Evolutionary conservation across 2,888 invertebrate species (phyloP).

Genomic region (Apodemia duryi): DNA sequence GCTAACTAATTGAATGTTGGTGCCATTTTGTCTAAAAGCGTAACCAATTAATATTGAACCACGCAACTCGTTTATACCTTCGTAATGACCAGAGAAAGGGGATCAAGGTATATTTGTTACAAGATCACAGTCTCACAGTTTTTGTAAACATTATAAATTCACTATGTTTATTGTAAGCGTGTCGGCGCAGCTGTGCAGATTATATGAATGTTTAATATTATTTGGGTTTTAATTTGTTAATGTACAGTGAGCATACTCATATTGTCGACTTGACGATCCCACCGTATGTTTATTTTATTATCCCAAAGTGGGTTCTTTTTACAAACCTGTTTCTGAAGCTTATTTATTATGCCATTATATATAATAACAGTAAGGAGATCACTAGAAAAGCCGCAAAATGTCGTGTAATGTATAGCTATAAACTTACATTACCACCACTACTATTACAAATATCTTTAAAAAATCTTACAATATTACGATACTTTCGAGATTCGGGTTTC

Average conservation of each 20-base stretch:
- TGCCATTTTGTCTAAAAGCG: conserved; percentile 21
- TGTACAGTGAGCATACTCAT: neutral
- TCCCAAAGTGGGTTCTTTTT: neutral
- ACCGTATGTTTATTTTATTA: neutral
- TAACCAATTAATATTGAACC: conserved; percentile 24
- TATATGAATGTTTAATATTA: conserved; percentile 8
- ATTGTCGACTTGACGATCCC: neutral
- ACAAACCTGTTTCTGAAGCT: neutral
- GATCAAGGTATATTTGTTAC: conserved; percentile 24
- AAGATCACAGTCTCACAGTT: conserved; percentile 30
- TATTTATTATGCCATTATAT: neutral
- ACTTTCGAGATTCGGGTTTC: no score
- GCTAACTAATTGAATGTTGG: conserved; percentile 14
- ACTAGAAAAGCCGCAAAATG: neutral
- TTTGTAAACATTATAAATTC: conserved; percentile 43
- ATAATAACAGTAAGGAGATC: neutral
- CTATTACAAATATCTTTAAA: no score
- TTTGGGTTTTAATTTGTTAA: conserved; percentile 8
- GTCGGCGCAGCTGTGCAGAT: conserved; percentile 21
- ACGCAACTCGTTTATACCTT: conserved; percentile 15
- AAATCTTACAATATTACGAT: no score
- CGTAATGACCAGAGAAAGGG: conserved; percentile 22
- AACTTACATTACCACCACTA: no score
- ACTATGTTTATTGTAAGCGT: conserved; percentile 34
- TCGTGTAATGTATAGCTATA: no score